Evolutionary conservation across 1,140 invertebrate genomes (phyloP).

Genomic region (Anthonomus grandis): DNA sequence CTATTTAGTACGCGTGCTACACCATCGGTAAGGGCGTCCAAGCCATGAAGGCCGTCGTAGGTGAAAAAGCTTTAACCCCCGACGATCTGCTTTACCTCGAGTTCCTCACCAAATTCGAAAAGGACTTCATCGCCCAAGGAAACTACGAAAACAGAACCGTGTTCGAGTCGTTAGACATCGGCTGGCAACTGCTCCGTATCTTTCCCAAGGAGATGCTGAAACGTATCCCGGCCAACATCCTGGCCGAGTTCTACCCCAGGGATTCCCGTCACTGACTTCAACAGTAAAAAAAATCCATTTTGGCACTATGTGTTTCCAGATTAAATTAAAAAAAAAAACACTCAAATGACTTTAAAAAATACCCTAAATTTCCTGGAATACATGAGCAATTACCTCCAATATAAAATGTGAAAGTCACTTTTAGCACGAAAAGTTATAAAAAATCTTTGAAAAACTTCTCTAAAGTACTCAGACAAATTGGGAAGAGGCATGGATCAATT

Average conservation of each 20-base stretch:
- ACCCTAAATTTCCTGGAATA: too few species aligned
- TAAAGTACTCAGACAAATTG: too few species aligned
- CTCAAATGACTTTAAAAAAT: too few species aligned
- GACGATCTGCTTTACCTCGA: constrained; percentile 98
- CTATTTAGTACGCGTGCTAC: constrained; percentile 62
- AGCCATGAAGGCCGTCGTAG: constrained; percentile 72
- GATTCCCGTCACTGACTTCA: constrained; percentile 47
- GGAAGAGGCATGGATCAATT: too few species aligned
- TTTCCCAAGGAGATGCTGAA: neutral
- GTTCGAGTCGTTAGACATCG: neutral
- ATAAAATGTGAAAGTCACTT: too few species aligned
- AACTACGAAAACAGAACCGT: neutral
- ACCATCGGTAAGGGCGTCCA: constrained; percentile 72
- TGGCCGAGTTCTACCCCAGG: constrained; percentile 92
- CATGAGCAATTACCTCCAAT: neutral
- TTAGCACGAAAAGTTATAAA: too few species aligned
- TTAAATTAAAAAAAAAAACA: too few species aligned
- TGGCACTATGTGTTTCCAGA: constrained; percentile 9
- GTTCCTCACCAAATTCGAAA: constrained; percentile 99
- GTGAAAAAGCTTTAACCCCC: constrained; percentile 76
- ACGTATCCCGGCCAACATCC: neutral
- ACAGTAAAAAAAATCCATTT: too few species aligned
- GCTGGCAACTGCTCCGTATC: neutral
- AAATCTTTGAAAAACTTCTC: too few species aligned
- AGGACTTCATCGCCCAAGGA: constrained; percentile 93